Base-by-base conservation (phyloP, 1,140 invertebrate species). In the Aradophagus sp. region DNA sequence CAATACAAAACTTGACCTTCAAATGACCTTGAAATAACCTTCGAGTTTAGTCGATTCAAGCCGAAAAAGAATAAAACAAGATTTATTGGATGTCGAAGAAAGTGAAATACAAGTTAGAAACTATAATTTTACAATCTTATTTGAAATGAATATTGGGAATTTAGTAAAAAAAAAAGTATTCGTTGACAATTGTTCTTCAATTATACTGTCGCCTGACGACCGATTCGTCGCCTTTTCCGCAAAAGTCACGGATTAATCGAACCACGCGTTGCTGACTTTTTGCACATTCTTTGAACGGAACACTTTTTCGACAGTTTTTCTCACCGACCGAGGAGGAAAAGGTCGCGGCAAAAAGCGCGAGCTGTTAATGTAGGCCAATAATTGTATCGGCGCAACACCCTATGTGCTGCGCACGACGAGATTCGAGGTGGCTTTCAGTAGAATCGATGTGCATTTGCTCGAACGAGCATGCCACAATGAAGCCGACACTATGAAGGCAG, bases 391-490 rank as follows among this genome's bases (percentile, higher is more conserved):
- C 20, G 35, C 39, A 67, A 72, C 62, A 72, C 69, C 69, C 69
- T 56, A 17, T 61, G 63, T 47, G 34, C 39, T 44, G 58, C 19
- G 35, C 56, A 36, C 11, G 41, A 39, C 56, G 45, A 68, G 48
- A 50, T 53, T 52, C 29, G 31, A 69, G 45, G 66, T 66, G 59
- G 65, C 62, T 66, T 55, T 66, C 61, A 72, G 62, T 67, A 67
- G 62, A 62, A 56, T 42, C 80, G 76, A 85, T 85, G 84, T 85
- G 84, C 83, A 85, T 82, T 79, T 83, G 77, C 82, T 79, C 69
- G 72, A 81, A 53, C 75, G 84, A 82, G 74, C 81, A 82, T 77
- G 77, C 80, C 80, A 84, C 82, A 84, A 84, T 84, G 75, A 77
- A 75, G 72, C 74, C 68, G 70, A 73, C 75, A 79, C 79, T 80